Percentiles rank a stretch among this genome's conserved stretches.
Conservation (phyloP, 2,113 vertebrate genomes). For the Cololabis saira region DNA sequence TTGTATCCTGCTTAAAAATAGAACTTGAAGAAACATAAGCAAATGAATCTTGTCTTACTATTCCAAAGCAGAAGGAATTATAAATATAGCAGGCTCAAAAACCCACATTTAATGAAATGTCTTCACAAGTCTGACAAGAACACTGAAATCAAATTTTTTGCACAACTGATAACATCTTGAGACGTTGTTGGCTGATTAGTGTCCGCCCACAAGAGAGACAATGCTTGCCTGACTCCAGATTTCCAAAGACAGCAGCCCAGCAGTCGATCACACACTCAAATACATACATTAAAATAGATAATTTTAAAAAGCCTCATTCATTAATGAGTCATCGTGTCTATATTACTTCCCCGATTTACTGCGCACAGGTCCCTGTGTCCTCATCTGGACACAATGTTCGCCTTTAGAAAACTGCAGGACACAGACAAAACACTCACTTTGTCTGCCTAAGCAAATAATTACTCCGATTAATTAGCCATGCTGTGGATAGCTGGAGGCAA, state of each 20-base stretch:
- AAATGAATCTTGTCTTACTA: not conserved
- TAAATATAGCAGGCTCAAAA: not conserved
- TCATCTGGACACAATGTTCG: constrained; percentile 75
- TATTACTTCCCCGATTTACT: constrained; percentile 42
- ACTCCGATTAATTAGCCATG: constrained; percentile 83
- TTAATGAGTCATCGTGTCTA: constrained; percentile 44
- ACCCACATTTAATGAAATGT: constrained; percentile 12
- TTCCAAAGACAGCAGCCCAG: constrained; percentile 16
- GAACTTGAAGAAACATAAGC: not conserved
- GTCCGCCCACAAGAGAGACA: constrained; percentile 15
- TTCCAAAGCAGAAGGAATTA: not conserved
- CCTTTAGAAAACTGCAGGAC: constrained; percentile 76
- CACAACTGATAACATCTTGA: constrained; percentile 17
- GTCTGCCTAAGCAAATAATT: constrained; percentile 86
- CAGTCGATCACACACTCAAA: constrained; percentile 8
- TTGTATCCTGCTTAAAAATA: not conserved
- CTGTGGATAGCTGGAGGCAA: constrained; percentile 79
- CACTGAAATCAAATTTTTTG: constrained; percentile 15
- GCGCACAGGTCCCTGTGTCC: constrained; percentile 49
- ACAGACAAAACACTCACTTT: constrained; percentile 80
- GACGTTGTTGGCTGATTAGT: constrained; percentile 16
- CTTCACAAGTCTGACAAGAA: constrained; percentile 15
- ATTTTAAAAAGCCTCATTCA: constrained; percentile 18
- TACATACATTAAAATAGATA: constrained; percentile 10
- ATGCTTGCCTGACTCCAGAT: constrained; percentile 23